Base-by-base conservation (phyloP, 2,113 vertebrate genomes). In the Bubo bubo region DNA sequence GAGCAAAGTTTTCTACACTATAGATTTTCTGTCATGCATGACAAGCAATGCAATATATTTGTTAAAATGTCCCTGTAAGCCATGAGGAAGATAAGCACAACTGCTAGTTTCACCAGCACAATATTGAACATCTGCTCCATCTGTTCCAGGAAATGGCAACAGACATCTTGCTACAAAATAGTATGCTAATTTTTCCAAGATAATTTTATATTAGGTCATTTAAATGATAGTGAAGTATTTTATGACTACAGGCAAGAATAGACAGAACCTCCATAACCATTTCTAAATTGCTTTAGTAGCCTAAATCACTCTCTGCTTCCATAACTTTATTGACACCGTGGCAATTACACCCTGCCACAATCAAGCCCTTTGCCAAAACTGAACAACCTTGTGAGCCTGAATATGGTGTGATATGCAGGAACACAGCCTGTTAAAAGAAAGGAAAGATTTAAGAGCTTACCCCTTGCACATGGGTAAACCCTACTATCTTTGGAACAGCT, bases 31-130 rank as follows among this genome's bases (percentile, higher is more conserved):
- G 58, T 70, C 81, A 89, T 14, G 52, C 30, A 67, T 47, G 56
- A 83, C 39, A 17, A 88, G 67, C 59, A 88, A 70, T 22, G 75
- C 55, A 64, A 82, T 60, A 14, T 24, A 84, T 91, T 96, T 90
- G 47, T 84, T 95, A 80, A 90, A 96, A 93, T 37, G 75, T 73
- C 84, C 67, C 88, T 79, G 58, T 84, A 95, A 96, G 64, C 64
- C 79, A 75, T 10, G 35, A 95, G 27, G 28, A 90, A 9, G 52
- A 86, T 86, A 92, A 93, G 82, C 39, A n/a, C 59, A 94, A 62
- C 52, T 73, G 59, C 64, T 71, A 67, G 19, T 85, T 96, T 86
- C 90, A 95, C 62, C 68, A 87, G 37, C 2, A 13, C 56, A 66
- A 35, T 91, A 79, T 23, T 49, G 67, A 96, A 92, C 93, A 93